phyloP scores from a whole-genome alignment of 1,140 invertebrate genomes.

The Lepeophtheirus salmonis region DNA sequence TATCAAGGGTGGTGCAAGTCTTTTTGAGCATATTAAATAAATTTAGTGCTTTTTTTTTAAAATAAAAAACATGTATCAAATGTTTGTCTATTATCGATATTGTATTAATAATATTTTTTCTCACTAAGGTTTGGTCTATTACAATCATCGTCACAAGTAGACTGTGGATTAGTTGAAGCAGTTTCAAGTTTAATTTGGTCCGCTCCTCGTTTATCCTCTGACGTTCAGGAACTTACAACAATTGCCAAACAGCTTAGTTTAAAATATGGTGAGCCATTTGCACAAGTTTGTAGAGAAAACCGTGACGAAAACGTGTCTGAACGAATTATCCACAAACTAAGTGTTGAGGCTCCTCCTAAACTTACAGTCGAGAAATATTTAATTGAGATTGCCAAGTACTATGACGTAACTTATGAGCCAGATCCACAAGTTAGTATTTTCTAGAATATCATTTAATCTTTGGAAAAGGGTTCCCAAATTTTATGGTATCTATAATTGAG shows the following conservation, averaged over 20 bases:
- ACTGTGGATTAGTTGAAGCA: conserved; percentile 83
- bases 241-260: conserved; percentile 69
- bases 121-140: conserved; percentile 76
- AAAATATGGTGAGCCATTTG: conserved; percentile 90
- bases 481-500: no score
- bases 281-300: conserved; percentile 53
- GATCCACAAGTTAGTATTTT: conserved; percentile 47
- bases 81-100: no score
- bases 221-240: conserved; percentile 69
- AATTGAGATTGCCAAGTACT: conserved; percentile 89
- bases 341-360: conserved; percentile 86
- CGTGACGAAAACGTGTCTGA: conserved; percentile 64
- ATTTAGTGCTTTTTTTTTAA: no score
- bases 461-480: no score
- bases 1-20: no score
- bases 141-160: conserved; percentile 87
- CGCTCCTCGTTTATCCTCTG: conserved; percentile 61
- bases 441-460: no score
- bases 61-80: no score
- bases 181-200: conserved; percentile 94
- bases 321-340: conserved; percentile 87
- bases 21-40: no score
- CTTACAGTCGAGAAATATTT: conserved; percentile 85
- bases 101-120: no score
- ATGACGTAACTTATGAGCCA: conserved; percentile 74